These are phyloP conservation scores for Hydropsyche betteni DNA, from an alignment of 2,888 invertebrate genomes.

Conservation along the genomic window DNA sequence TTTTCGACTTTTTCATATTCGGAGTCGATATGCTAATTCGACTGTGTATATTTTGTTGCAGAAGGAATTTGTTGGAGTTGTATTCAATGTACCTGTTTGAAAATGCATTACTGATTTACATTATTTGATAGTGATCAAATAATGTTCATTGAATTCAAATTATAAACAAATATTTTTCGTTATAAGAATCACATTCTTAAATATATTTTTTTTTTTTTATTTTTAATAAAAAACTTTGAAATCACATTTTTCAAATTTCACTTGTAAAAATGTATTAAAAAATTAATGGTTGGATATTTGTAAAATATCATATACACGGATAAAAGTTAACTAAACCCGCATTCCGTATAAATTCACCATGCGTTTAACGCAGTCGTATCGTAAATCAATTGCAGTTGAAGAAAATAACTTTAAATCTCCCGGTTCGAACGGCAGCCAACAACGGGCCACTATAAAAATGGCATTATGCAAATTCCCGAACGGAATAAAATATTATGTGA, in stretches of 20 bases:
- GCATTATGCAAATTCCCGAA: slow-evolving; percentile 65
- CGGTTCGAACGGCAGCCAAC: slow-evolving; percentile 42
- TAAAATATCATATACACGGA: no score
- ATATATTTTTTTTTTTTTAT: no score
- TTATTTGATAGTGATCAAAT: no score
- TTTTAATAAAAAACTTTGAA: no score
- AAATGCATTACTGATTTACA: no score
- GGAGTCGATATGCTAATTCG: slow-evolving; percentile 8
- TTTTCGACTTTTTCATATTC: background rate
- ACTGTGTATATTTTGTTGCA: background rate
- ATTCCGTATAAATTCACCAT: background rate
- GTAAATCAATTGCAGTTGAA: background rate
- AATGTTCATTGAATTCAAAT: no score
- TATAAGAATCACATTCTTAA: no score
- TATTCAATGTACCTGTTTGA: background rate
- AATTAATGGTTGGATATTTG: no score
- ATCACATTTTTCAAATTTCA: no score
- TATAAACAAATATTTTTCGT: no score
- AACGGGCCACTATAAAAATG: slow-evolving; percentile 62
- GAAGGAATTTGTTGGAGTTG: background rate
- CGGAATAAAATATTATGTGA: slow-evolving; percentile 59
- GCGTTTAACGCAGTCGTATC: background rate
- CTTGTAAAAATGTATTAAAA: no score
- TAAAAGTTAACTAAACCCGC: background rate
- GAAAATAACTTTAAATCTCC: slow-evolving; percentile 40